Percentiles rank a stretch among this genome's conserved stretches.
These are phyloP conservation scores for Papilio elwesi DNA, from an alignment of 2,888 invertebrate species.

Conservation along the genomic window DNA sequence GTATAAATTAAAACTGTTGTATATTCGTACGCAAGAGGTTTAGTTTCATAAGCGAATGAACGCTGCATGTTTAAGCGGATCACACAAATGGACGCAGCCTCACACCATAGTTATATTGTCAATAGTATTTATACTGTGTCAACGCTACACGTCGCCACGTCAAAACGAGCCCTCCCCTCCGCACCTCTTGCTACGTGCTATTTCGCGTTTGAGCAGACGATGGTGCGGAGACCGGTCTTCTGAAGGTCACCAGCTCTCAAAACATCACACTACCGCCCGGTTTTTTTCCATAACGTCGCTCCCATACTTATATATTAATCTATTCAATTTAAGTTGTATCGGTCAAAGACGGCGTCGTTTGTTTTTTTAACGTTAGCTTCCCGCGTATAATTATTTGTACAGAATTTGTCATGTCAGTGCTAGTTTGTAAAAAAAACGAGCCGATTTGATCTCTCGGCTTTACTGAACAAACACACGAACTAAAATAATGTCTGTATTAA, in stretches of 20 bases:
- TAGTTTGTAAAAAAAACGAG: conserved; percentile 1
- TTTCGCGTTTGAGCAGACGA: conserved; percentile 64
- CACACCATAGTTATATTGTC: too few species aligned
- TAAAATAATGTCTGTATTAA: conserved; percentile 1
- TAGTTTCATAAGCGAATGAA: too few species aligned
- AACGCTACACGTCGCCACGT: conserved; percentile 35
- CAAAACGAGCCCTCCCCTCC: conserved; percentile 50
- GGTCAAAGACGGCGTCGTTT: neutral
- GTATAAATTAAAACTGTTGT: too few species aligned
- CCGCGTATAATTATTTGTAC: conserved; percentile 19
- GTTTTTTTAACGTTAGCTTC: conserved; percentile 6
- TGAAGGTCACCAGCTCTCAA: conserved; percentile 66
- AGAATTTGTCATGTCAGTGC: conserved; percentile 19
- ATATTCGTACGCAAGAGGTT: too few species aligned
- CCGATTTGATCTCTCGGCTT: neutral
- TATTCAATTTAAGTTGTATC: conserved; percentile 28
- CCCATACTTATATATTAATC: conserved; percentile 24
- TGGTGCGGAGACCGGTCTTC: conserved; percentile 64
- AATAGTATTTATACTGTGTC: neutral
- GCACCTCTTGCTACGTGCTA: conserved; percentile 59
- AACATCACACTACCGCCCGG: conserved; percentile 40
- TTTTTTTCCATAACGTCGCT: conserved; percentile 34
- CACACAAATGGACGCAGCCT: too few species aligned
- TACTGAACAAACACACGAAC: conserved; percentile 7
- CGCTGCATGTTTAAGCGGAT: too few species aligned